Evolutionary conservation across 2,113 vertebrate genomes (phyloP).

Genomic region (Corydoras maculifer): DNA sequence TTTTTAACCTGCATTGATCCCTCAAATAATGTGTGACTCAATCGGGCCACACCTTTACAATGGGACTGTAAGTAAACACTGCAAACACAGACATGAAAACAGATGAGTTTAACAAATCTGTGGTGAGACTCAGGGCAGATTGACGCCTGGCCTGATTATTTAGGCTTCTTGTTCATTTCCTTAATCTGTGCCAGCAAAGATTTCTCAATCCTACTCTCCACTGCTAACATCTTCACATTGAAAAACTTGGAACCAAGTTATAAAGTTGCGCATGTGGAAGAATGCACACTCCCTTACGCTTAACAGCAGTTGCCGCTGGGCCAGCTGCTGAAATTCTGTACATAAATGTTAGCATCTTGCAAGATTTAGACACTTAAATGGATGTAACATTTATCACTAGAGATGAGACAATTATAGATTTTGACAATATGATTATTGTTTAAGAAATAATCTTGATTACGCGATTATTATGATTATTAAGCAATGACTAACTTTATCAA

Average conservation of each 20-base stretch:
- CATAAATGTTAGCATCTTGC: too few species aligned
- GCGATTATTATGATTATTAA: too few species aligned
- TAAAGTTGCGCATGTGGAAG: constrained; percentile 19
- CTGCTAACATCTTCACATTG: background rate
- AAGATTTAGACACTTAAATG: too few species aligned
- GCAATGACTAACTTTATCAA: too few species aligned
- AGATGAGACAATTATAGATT: too few species aligned
- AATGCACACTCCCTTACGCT: background rate
- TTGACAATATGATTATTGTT: too few species aligned
- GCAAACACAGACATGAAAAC: constrained; percentile 1
- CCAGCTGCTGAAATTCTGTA: too few species aligned
- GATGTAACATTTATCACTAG: too few species aligned
- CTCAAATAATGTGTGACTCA: background rate
- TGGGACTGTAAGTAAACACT: constrained; percentile 5
- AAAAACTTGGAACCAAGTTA: background rate
- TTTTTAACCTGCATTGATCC: background rate
- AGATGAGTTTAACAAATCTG: constrained; percentile 21
- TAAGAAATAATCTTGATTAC: too few species aligned
- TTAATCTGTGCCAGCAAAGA: constrained; percentile 16
- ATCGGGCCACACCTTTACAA: constrained; percentile 6
- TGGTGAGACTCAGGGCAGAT: constrained; percentile 6
- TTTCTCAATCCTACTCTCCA: background rate
- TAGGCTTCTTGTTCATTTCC: constrained; percentile 1
- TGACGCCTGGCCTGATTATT: constrained; percentile 22
- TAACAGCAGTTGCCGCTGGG: too few species aligned